A percentile compares a stretch with the other conserved stretches of the same genome.
Evolutionary conservation across 1,140 invertebrate species (phyloP).

Genomic region (Caerostris darwini): DNA sequence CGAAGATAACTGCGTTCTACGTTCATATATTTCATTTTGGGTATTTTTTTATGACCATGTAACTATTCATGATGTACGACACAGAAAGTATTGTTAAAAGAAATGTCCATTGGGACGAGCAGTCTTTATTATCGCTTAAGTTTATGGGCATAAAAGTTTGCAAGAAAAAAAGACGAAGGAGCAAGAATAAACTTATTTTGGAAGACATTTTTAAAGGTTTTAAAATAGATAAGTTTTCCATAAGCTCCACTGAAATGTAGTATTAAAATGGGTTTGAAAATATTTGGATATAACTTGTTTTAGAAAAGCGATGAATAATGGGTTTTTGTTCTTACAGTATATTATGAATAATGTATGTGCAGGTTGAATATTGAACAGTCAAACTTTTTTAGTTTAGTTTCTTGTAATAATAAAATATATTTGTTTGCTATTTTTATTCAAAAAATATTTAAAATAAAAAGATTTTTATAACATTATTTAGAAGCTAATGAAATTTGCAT

Average conservation of each 20-base stretch:
- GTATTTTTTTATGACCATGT: background rate
- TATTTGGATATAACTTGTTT: no score
- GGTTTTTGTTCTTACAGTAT: no score
- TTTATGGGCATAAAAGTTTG: background rate
- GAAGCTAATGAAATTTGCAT: no score
- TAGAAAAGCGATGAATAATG: no score
- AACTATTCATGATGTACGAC: slow-evolving; percentile 44
- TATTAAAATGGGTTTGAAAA: no score
- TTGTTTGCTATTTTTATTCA: no score
- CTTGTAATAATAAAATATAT: no score
- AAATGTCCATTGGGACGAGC: background rate
- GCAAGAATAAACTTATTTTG: background rate
- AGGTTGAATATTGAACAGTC: no score
- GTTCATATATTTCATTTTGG: slow-evolving; percentile 29
- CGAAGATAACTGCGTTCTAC: slow-evolving; percentile 3
- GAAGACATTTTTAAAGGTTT: background rate
- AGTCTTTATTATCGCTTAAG: slow-evolving; percentile 29
- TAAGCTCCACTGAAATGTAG: background rate
- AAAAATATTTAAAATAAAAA: no score
- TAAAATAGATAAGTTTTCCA: background rate
- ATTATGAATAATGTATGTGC: no score
- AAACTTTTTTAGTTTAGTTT: no score
- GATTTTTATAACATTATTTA: no score
- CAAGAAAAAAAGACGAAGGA: background rate
- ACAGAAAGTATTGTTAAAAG: slow-evolving; percentile 21